Percentiles rank a stretch among this genome's conserved stretches.
Conservation (phyloP, 2,113 vertebrate species). For the Eulemur rufifrons region DNA sequence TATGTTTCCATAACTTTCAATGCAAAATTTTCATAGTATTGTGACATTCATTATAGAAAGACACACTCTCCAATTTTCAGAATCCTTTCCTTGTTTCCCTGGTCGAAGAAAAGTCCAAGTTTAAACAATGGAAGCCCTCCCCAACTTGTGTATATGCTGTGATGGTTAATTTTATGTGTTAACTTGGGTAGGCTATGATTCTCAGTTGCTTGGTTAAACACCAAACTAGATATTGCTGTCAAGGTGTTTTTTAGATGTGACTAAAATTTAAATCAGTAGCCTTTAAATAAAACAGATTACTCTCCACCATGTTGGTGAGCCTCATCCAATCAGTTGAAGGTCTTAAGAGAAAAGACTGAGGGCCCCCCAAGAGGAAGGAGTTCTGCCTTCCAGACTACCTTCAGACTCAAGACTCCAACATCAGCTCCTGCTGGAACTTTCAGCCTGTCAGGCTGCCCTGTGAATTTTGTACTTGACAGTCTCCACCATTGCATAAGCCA, state of each 20-base stretch:
- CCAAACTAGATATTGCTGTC: background rate
- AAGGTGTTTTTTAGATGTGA: background rate
- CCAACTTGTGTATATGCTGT: background rate
- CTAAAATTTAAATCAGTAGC: background rate
- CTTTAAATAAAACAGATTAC: background rate
- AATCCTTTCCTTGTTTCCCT: background rate
- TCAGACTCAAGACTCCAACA: background rate
- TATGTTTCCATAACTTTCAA: background rate
- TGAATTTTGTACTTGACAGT: background rate
- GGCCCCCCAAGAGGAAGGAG: background rate
- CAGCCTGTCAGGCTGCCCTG: background rate
- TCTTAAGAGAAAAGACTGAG: background rate
- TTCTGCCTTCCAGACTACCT: background rate
- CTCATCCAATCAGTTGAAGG: background rate
- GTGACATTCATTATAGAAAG: background rate
- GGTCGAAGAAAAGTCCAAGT: background rate
- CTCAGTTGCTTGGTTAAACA: background rate
- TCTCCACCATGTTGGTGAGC: background rate
- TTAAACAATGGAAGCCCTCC: background rate
- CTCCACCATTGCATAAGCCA: background rate
- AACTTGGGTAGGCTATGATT: background rate
- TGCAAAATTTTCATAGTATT: background rate
- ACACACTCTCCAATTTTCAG: background rate
- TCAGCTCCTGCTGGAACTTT: background rate
- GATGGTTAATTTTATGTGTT: background rate